phyloP scores from a whole-genome alignment of 2,797 vertebrate species.

The Dallia pectoralis region DNA sequence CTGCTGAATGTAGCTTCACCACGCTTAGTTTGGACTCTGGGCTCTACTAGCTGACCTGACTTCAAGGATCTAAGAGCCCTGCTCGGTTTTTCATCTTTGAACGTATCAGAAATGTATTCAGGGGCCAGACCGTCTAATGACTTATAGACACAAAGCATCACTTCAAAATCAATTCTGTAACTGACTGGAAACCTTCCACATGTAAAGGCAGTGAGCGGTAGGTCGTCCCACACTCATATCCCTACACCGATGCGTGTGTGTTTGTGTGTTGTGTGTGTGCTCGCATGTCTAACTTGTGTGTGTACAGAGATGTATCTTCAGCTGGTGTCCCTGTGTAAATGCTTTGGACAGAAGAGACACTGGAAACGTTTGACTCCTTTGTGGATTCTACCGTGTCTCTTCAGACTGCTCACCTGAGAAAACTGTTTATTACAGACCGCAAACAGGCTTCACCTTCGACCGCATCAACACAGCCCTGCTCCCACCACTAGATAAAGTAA shows the following conservation, averaged over 20 bases:
- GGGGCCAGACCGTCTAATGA: too few relatives aligned
- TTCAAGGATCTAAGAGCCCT: too few relatives aligned
- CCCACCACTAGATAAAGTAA: too few relatives aligned
- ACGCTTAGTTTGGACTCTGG: too few relatives aligned
- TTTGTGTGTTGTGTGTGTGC: not conserved
- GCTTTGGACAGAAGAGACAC: slow-evolving; percentile 94
- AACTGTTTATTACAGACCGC: slow-evolving; percentile 89
- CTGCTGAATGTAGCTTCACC: too few relatives aligned
- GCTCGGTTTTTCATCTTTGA: too few relatives aligned
- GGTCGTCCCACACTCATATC: not conserved
- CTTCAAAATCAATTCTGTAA: too few relatives aligned
- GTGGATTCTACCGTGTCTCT: slow-evolving; percentile 96
- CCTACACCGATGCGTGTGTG: not conserved
- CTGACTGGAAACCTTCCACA: too few relatives aligned
- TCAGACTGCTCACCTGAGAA: slow-evolving; percentile 93
- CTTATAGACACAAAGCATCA: too few relatives aligned
- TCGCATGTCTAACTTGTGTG: slow-evolving; percentile 86
- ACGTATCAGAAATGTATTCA: too few relatives aligned
- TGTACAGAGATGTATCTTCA: slow-evolving; percentile 96
- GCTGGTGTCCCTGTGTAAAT: slow-evolving; percentile 95
- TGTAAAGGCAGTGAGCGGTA: slow-evolving; percentile 42
- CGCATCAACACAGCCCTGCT: slow-evolving; percentile 67
- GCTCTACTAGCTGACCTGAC: too few relatives aligned
- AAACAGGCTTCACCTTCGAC: slow-evolving; percentile 80
- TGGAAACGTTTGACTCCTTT: slow-evolving; percentile 93